phyloP scores from a whole-genome alignment of 1,140 invertebrate species.

The Mactra quadrangularis region DNA sequence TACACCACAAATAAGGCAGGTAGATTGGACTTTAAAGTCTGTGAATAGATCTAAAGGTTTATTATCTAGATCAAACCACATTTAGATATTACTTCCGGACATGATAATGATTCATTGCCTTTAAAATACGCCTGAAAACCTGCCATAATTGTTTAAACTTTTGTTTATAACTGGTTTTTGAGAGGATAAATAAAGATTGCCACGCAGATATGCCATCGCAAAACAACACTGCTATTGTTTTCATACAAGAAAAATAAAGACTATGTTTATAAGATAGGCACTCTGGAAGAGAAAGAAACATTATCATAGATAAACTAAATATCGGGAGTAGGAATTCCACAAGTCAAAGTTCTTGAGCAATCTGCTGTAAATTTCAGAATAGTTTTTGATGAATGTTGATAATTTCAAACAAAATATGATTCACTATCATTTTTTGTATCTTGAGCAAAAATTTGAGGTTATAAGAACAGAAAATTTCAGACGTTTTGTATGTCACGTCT shows the following conservation, averaged over 20 bases:
- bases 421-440: no score
- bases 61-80: slow-evolving; percentile 37
- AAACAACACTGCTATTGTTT: slow-evolving; percentile 44
- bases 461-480: no score
- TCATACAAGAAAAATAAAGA: neutral
- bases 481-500: no score
- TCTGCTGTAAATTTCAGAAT: no score
- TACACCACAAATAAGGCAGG: no score
- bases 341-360: no score
- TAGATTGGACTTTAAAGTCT: no score
- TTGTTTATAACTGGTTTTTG: slow-evolving; percentile 31
- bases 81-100: slow-evolving; percentile 21
- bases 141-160: slow-evolving; percentile 42
- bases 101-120: slow-evolving; percentile 43
- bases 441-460: no score
- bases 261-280: slow-evolving; percentile 7
- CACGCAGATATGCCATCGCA: slow-evolving; percentile 13
- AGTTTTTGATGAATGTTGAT: no score
- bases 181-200: slow-evolving; percentile 46
- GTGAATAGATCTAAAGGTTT: slow-evolving; percentile 3
- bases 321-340: no score
- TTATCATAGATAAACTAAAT: neutral
- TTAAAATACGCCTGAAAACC: slow-evolving; percentile 44
- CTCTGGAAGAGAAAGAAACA: slow-evolving; percentile 3
- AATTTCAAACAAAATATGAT: no score